Conservation (phyloP, 2,888 invertebrate genomes). For the Eupelmus urozonus region DNA sequence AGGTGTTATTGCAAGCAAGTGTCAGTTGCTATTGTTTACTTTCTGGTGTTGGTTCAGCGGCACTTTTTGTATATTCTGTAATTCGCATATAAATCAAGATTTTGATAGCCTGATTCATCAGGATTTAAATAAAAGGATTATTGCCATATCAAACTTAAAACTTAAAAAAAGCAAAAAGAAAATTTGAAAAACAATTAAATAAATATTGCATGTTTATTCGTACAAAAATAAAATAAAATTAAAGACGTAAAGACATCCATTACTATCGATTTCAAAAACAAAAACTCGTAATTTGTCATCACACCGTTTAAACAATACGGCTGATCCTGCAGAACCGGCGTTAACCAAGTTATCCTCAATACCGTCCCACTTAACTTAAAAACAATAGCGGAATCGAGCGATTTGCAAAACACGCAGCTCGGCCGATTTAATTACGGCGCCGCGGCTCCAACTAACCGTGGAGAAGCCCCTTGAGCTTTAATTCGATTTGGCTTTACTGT, state of each 20-base stretch:
- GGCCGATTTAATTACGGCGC: slow-evolving; percentile 4
- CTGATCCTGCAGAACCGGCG: too few relatives aligned
- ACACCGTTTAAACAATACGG: too few relatives aligned
- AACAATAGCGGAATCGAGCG: too few relatives aligned
- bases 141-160: neutral
- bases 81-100: neutral
- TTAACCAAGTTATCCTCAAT: too few relatives aligned
- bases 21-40: too few relatives aligned
- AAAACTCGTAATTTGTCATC: too few relatives aligned
- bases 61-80: too few relatives aligned
- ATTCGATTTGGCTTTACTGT: slow-evolving; percentile 21
- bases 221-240: neutral
- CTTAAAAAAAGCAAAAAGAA: too few relatives aligned
- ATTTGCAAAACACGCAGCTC: slow-evolving; percentile 23
- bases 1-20: too few relatives aligned
- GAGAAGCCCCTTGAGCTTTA: neutral
- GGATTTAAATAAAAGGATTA: neutral
- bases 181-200: neutral
- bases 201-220: neutral
- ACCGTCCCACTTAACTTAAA: too few relatives aligned
- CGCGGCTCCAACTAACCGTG: neutral
- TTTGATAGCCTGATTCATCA: neutral
- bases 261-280: too few relatives aligned
- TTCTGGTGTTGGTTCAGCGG: too few relatives aligned
- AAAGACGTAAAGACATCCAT: neutral